These are phyloP conservation scores for Tringa solitaria DNA, from an alignment of 2,113 vertebrate genomes.

Conservation along the genomic window DNA sequence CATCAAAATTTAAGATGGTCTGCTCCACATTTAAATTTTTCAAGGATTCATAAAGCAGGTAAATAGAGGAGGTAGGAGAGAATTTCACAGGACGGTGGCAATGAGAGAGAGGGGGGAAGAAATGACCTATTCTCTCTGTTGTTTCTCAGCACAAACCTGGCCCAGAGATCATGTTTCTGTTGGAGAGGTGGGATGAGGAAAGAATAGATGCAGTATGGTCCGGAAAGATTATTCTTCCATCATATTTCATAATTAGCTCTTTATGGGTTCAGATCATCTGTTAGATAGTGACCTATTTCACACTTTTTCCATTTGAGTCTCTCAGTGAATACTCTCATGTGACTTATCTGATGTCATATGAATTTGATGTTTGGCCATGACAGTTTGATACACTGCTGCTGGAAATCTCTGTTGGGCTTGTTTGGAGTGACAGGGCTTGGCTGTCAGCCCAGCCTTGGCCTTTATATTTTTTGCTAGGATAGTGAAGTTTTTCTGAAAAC, in stretches of 20 bases:
- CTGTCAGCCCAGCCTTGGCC: background rate
- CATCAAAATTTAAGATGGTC: background rate
- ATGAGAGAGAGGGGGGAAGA: background rate
- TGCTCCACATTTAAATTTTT: background rate
- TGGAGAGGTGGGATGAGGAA: background rate
- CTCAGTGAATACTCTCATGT: background rate
- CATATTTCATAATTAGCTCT: background rate
- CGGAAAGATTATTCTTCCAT: background rate
- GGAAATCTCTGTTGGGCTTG: background rate
- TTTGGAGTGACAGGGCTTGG: background rate
- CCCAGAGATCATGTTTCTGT: background rate
- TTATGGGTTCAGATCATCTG: background rate
- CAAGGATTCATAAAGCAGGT: background rate
- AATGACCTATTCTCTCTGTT: background rate
- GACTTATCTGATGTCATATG: background rate
- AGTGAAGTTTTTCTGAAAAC: background rate
- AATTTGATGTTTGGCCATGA: background rate
- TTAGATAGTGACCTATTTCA: background rate
- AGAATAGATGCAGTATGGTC: background rate
- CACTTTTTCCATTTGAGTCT: background rate
- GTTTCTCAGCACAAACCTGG: background rate
- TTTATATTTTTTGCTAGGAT: background rate
- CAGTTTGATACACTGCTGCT: background rate
- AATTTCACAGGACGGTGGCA: background rate
- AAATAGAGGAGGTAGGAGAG: background rate